Evolutionary conservation across 2,888 invertebrate genomes (phyloP), one percentile per base, ranked within the genome.

Genomic region (Osedax fenrisi): DNA sequence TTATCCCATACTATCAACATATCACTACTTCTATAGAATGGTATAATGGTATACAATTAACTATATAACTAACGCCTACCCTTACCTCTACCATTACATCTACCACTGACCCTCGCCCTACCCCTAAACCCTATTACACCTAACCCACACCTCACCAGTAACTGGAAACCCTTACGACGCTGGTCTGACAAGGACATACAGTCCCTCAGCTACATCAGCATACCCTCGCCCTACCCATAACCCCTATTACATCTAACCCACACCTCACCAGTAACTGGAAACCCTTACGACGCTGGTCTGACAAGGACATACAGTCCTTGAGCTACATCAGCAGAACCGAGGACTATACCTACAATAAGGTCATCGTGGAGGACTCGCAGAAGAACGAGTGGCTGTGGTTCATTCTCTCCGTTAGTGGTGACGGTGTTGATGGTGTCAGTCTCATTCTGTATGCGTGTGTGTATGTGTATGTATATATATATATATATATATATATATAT

Each of bases 371-470:
- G 23, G 77, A 78, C 73, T 75, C 76, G 10, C 26, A 62, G 10
- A 27, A 68, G 22, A 77, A 78, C 26, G 78, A 78, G 27, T 76
- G 77, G 76, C 68, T 78, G 27, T 78, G 77, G 77, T 78, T 78
- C 27, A 73, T 78, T 25, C 10, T 73, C 10, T 24, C 22, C 13
- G 23, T 73, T 22, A 24, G 23, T 23, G n/a, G n/a, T 69, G 24
- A 22, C 13, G 27, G 27, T 13, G 25, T 67, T 56, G 2, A 17
- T 21, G 68, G 2, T 74, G 70, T 56, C 5, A 24, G 1, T 68
- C 24, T 56, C 10, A 70, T 13, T 72, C 21, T 59, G 17, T 73
- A 25, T 74, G 21, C 56, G 70, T 74, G n/a, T 74, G 70, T 74
- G 25, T 73, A 3, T 27, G 24, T 73, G 59, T 70, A 3, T 73